A percentile compares a stretch with the other conserved stretches of the same genome.
Conservation (phyloP, 2,113 vertebrate species). For the Notechis scutatus region DNA sequence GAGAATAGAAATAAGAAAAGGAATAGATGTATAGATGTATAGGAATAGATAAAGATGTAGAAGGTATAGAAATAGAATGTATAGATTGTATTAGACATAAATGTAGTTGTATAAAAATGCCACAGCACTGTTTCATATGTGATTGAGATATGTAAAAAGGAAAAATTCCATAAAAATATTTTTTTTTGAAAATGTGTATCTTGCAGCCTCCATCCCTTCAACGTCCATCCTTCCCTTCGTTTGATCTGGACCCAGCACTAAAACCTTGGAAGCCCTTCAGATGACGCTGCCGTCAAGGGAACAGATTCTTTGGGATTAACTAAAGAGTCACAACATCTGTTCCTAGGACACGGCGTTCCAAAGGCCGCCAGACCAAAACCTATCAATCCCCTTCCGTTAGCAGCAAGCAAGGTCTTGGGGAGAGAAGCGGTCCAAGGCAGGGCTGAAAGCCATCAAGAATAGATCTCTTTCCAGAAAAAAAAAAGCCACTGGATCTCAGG, state of each 20-base stretch:
- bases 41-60: too few relatives aligned
- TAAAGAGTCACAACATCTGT: conserved; percentile 26
- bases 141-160: too few relatives aligned
- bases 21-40: too few relatives aligned
- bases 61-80: too few relatives aligned
- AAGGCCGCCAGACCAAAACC: background rate
- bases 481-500: conserved; percentile 20
- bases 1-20: too few relatives aligned
- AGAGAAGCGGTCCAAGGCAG: background rate
- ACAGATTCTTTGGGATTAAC: conserved; percentile 18
- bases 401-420: rapidly evolving
- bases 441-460: background rate
- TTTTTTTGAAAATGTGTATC: too few relatives aligned
- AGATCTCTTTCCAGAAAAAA: conserved; percentile 15
- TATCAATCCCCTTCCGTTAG: background rate
- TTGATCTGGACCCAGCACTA: background rate
- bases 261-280: conserved; percentile 9
- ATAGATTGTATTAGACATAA: too few relatives aligned
- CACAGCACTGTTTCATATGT: too few relatives aligned
- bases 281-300: conserved; percentile 3
- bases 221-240: background rate
- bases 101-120: too few relatives aligned
- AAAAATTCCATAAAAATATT: too few relatives aligned
- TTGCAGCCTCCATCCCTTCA: background rate
- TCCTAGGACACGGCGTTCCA: background rate